Percentiles rank a stretch among this genome's conserved stretches.
Evolutionary conservation across 2,113 vertebrate species (phyloP).

Genomic region (Tapirus terrestris): DNA sequence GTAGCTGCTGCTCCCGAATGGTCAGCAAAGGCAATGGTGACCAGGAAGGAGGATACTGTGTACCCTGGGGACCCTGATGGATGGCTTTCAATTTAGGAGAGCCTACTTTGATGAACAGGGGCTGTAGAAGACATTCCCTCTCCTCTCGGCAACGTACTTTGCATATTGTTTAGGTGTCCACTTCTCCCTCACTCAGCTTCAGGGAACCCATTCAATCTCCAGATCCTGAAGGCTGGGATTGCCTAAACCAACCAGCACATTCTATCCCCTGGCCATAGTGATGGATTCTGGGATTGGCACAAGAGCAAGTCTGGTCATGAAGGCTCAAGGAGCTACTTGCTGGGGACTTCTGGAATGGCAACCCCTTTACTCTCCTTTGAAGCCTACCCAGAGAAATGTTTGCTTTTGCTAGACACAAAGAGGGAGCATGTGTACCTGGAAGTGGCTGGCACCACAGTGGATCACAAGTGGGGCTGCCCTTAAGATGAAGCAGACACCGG

Average conservation of each 20-base stretch:
- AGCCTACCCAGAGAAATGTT: background rate
- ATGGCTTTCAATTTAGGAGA: background rate
- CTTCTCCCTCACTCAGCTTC: background rate
- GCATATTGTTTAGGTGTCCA: background rate
- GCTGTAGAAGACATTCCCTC: background rate
- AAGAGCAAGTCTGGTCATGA: background rate
- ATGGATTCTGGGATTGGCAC: background rate
- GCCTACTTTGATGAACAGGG: background rate
- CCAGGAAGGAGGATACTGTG: background rate
- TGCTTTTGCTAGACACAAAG: background rate
- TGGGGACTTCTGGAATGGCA: background rate
- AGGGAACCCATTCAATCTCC: background rate
- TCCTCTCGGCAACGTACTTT: background rate
- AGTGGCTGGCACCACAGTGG: no score
- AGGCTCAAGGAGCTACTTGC: background rate
- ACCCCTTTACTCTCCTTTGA: background rate
- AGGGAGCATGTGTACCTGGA: background rate
- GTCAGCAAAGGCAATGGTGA: background rate
- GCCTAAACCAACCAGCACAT: background rate
- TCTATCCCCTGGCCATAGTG: background rate
- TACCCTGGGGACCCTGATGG: background rate
- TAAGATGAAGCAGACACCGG: background rate
- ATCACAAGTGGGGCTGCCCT: background rate
- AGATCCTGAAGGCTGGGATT: background rate
- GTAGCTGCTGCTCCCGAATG: background rate